Evolutionary conservation across 1,140 invertebrate genomes (phyloP), one percentile per base, ranked within the genome.

Genomic region (Asbolus verrucosus): DNA sequence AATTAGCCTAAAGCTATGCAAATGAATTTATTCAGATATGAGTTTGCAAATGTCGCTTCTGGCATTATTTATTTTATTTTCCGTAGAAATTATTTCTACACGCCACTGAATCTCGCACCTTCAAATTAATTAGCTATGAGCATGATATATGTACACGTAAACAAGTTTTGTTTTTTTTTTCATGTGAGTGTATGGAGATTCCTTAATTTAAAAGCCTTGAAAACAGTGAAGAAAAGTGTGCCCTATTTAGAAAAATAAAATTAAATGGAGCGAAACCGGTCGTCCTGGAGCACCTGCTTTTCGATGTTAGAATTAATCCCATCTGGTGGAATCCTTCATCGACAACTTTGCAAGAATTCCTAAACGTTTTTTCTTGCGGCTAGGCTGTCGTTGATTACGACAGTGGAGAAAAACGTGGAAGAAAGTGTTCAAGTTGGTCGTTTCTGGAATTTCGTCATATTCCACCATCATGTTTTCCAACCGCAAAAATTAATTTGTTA

Each of bases 1-100:
- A 62, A 39, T 62, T 62, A 63, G 15, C 61, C 41, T 63, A 39
- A 39, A 36, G 61, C 61, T 15, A 63, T 63, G 61, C 33, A 63
- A 63, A 63, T 63, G 61, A 63, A 41, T 63, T 30, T 41, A 63
- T 63, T 63, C 59, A 54, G 46, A 54, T 54, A 30, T 54, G 46
- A 54, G 46, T 21, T 54, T 27, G 46, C 46, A 54, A 21, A 54
- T 54, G 46, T 54, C 46, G 46, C 46, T 54, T 27, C 46, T 30
- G 46, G 46, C 46, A 13, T 24, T 27, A 54, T 54, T 54, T 14
- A 54, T 54, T 54, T 54, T 54, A 27, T 54, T 54, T 54, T 54
- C 46, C 18, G 18, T 11, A 50, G 43, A 50, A 50, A 50, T 50
- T 16, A 50, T 50, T 50, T 50, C 43, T n/a, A 50, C 43, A 50